Percentiles rank a stretch among this genome's conserved stretches.
phyloP scores from a whole-genome alignment of 2,888 invertebrate species.

The Tetanocera ferruginea region DNA sequence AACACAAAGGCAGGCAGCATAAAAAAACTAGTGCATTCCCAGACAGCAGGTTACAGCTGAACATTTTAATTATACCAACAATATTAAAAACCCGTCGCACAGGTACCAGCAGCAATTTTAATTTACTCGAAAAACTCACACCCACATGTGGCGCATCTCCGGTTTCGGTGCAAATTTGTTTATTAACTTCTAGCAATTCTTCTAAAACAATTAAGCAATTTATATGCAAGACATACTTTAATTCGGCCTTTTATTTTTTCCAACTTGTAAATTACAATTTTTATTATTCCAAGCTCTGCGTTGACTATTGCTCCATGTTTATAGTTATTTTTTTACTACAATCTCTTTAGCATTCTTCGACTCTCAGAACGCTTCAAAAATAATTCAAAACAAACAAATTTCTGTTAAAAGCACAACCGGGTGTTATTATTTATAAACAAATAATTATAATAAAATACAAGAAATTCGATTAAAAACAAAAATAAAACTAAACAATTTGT shows the following conservation, averaged over 20 bases:
- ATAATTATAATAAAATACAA: conserved; percentile 1
- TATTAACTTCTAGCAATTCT: too few species aligned
- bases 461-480: not conserved
- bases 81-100: not conserved
- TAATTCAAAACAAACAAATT: too few species aligned
- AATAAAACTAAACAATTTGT: not conserved
- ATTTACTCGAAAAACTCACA: not conserved
- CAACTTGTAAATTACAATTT: too few species aligned
- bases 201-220: not conserved
- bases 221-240: not conserved
- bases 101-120: not conserved
- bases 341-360: too few species aligned
- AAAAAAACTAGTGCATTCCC: not conserved
- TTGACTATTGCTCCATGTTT: too few species aligned
- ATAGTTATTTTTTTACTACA: not conserved
- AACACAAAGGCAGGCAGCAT: too few species aligned
- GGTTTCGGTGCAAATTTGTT: not conserved
- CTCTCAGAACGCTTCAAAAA: too few species aligned
- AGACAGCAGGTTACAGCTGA: not conserved
- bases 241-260: not conserved
- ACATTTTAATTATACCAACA: not conserved
- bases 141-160: not conserved
- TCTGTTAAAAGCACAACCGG: not conserved
- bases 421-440: conserved; percentile 6
- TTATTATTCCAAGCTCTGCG: too few species aligned